Conservation (phyloP, 30 jellyfish, hydroid and myxozoan species). For the Chironex yamaguchii region DNA sequence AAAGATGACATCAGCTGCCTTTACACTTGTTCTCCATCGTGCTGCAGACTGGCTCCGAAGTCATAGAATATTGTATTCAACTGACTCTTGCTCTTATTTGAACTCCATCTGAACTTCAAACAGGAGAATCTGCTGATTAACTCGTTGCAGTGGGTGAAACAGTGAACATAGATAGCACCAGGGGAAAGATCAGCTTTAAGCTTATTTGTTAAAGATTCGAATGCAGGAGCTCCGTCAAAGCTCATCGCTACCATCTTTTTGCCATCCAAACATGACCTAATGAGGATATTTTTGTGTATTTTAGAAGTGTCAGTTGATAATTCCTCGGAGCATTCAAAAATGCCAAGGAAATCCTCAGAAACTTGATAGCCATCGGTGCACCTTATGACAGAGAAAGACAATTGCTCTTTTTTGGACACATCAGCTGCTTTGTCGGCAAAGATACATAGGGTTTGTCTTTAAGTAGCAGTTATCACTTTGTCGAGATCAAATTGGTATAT, state of each 20-base stretch:
- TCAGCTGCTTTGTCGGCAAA: conserved; percentile 62
- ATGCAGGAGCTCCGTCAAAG: conserved; percentile 65
- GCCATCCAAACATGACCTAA: conserved; percentile 49
- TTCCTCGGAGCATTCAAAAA: conserved; percentile 46
- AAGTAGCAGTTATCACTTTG: conserved; percentile 34
- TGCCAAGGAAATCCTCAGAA: conserved; percentile 58
- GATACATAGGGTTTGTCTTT: conserved; percentile 36
- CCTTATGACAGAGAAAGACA: conserved; percentile 59
- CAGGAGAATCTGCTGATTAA: conserved; percentile 32
- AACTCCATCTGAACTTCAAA: conserved; percentile 36
- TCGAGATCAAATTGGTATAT: conserved; percentile 55
- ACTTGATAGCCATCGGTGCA: conserved; percentile 55
- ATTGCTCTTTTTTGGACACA: conserved; percentile 55
- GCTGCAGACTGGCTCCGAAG: conserved; percentile 63
- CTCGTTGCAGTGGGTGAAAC: conserved; percentile 64
- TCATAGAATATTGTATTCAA: conserved; percentile 40
- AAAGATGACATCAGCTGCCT: conserved; percentile 63
- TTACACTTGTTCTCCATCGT: conserved; percentile 62
- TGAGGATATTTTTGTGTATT: conserved; percentile 44
- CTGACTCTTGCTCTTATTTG: conserved; percentile 3
- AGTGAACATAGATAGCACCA: conserved; percentile 48
- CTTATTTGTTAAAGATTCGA: conserved; percentile 33
- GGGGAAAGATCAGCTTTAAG: conserved; percentile 49
- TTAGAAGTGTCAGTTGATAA: conserved; percentile 62
- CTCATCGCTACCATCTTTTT: conserved; percentile 52